These are phyloP conservation scores for Xylocopa sonorina DNA, from an alignment of 1,140 invertebrate species.

Conservation along the genomic window DNA sequence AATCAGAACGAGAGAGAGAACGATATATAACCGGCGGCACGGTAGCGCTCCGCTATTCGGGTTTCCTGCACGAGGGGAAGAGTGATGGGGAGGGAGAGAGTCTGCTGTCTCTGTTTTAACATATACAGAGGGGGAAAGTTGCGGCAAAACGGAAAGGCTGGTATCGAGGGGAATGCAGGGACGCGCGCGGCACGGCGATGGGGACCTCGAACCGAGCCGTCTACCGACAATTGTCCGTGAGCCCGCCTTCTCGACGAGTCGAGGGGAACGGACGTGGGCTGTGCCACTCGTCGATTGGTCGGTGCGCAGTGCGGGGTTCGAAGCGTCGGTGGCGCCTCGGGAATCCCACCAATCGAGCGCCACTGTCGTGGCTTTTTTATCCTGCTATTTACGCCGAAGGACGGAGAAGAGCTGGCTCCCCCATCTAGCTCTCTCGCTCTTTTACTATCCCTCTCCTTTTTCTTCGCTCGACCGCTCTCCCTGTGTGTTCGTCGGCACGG, in stretches of 20 bases:
- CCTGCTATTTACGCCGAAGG: constrained; percentile 68
- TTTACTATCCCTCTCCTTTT: constrained; percentile 48
- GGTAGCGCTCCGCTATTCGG: constrained; percentile 68
- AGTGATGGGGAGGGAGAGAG: background rate
- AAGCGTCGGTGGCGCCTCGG: constrained; percentile 64
- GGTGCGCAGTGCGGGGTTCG: constrained; percentile 68
- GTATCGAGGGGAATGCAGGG: constrained; percentile 32
- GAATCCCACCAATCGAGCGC: constrained; percentile 70
- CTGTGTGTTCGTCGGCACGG: constrained; percentile 59
- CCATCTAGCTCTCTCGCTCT: constrained; percentile 45
- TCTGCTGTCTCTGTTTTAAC: constrained; percentile 49
- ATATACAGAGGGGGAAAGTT: constrained; percentile 35
- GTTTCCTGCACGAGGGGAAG: constrained; percentile 52
- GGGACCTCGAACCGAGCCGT: constrained; percentile 48
- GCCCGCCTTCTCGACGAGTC: constrained; percentile 67
- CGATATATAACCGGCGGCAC: constrained; percentile 47
- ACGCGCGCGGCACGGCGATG: constrained; percentile 30
- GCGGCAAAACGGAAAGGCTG: constrained; percentile 52
- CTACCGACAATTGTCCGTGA: constrained; percentile 49
- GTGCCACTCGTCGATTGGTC: constrained; percentile 75
- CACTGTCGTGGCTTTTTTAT: constrained; percentile 80
- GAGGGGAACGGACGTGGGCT: constrained; percentile 72
- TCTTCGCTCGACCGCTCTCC: constrained; percentile 48
- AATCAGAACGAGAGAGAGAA: constrained; percentile 5
- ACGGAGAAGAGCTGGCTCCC: constrained; percentile 65